phyloP scores from a whole-genome alignment of 2,113 vertebrate genomes.

The Martes martes region DNA sequence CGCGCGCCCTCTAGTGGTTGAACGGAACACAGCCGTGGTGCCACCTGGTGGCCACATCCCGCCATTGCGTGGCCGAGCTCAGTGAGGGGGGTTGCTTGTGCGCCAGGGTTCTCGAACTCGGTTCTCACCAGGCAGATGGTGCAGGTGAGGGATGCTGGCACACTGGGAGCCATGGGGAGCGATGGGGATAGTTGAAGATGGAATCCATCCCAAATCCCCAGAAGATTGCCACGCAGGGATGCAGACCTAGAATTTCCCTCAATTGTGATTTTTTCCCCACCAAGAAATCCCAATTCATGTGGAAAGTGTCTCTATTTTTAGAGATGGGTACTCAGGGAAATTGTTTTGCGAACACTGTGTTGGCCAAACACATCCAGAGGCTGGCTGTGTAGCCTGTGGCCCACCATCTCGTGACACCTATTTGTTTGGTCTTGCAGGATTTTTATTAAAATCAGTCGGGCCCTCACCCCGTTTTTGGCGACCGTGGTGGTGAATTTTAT shows the following conservation, averaged over 20 bases:
- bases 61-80: neutral
- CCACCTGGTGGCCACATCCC: neutral
- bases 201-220: neutral
- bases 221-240: too few species aligned
- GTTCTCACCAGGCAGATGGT: neutral
- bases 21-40: accelerated
- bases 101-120: neutral
- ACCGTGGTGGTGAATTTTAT: neutral
- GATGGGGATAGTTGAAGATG: neutral
- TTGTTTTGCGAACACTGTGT: neutral
- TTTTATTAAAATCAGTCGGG: neutral
- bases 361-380: neutral
- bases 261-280: neutral
- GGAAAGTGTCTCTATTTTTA: neutral
- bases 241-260: neutral
- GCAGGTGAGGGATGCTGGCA: neutral
- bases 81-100: accelerated
- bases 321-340: neutral
- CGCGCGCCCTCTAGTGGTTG: neutral
- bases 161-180: too few species aligned
- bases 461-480: neutral
- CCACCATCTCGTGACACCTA: too few species aligned
- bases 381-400: neutral
- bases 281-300: neutral
- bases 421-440: neutral